phyloP scores from a whole-genome alignment of 2,113 vertebrate genomes.

The Sakesphorus luctuosus region DNA sequence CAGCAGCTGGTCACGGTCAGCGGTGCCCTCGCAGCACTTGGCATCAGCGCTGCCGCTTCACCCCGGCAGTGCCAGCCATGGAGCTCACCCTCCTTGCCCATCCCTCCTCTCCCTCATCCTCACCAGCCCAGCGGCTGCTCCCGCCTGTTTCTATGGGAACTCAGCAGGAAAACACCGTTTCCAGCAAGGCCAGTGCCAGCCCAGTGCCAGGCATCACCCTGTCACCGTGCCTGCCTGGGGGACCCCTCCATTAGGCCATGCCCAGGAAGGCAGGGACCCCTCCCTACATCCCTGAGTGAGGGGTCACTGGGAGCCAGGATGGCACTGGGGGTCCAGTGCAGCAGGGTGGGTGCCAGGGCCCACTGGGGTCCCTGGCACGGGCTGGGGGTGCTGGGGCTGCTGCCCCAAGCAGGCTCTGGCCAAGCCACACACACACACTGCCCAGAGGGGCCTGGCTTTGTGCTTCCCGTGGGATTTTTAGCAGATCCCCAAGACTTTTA shows the following conservation, averaged over 20 bases:
- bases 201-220: background rate
- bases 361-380: accelerated
- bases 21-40: background rate
- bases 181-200: conserved; percentile 60
- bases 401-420: background rate
- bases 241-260: background rate
- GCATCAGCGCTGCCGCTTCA: accelerated
- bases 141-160: conserved; percentile 75
- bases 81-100: background rate
- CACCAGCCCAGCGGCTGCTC: conserved; percentile 55
- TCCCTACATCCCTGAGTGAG: accelerated
- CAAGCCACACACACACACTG: accelerated
- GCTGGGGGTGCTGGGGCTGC: background rate
- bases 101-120: background rate
- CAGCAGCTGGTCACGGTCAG: background rate
- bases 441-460: accelerated
- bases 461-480: background rate
- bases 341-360: background rate
- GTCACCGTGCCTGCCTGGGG: accelerated
- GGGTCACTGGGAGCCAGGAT: background rate
- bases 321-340: background rate
- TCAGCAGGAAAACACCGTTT: conserved; percentile 59
- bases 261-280: background rate
- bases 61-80: accelerated
- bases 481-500: background rate